Percentiles rank a stretch among this genome's conserved stretches.
Evolutionary conservation across 2,888 invertebrate genomes (phyloP).

Genomic region (Platynereis dumerilii): DNA sequence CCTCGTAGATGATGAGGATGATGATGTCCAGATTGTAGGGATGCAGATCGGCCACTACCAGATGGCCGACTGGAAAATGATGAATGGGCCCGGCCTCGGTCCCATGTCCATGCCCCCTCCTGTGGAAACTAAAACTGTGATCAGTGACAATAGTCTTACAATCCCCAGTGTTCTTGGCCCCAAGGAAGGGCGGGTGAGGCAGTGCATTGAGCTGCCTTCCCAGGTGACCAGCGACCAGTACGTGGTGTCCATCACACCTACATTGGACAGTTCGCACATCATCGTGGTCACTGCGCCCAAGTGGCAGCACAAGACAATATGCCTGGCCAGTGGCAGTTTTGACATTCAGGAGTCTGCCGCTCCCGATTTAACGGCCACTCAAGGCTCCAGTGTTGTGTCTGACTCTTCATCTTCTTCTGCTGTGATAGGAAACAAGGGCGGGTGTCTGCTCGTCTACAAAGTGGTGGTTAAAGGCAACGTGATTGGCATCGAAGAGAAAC

Average conservation of each 20-base stretch:
- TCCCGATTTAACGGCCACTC: not conserved
- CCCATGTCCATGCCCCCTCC: constrained; percentile 2
- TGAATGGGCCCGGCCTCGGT: too few relatives aligned
- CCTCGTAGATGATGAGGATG: too few relatives aligned
- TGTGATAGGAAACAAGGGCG: constrained; percentile 11
- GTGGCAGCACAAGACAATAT: constrained; percentile 24
- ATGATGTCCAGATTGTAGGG: too few relatives aligned
- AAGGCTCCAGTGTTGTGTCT: constrained; percentile 5
- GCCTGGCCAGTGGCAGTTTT: constrained; percentile 3
- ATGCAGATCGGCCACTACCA: too few relatives aligned
- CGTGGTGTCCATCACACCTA: constrained; percentile 72
- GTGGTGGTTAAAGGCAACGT: constrained; percentile 53
- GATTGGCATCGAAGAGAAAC: constrained; percentile 69
- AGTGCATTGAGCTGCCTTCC: constrained; percentile 54
- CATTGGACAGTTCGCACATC: constrained; percentile 74
- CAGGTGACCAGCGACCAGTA: constrained; percentile 31
- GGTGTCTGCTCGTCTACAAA: constrained; percentile 29
- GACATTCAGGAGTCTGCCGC: not conserved
- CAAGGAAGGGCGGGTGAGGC: constrained; percentile 41
- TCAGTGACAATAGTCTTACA: not conserved
- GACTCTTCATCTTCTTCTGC: not conserved
- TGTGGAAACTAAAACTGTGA: constrained; percentile 12
- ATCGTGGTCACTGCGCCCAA: constrained; percentile 63
- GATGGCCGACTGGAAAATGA: too few relatives aligned
- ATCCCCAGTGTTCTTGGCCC: constrained; percentile 4